Evolutionary conservation across 1,140 invertebrate species (phyloP).

Genomic region (Camponotus vicinus): DNA sequence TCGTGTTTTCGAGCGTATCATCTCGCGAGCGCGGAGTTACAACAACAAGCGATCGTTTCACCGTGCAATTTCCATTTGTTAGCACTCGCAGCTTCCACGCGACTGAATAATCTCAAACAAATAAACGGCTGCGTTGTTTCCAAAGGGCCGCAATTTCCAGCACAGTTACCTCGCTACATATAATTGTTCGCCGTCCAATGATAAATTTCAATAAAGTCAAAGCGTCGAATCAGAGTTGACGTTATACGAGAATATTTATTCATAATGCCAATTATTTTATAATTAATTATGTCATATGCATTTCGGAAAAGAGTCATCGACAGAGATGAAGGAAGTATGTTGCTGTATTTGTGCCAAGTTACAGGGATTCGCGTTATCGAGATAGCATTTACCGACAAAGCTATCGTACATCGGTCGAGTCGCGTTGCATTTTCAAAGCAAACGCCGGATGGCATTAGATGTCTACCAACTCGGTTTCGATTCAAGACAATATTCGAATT

Average conservation of each 20-base stretch:
- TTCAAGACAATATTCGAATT: not conserved
- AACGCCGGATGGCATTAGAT: constrained; percentile 34
- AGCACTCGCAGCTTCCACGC: not conserved
- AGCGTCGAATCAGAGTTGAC: not conserved
- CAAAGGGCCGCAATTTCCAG: constrained; percentile 6
- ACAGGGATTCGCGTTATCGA: constrained; percentile 59
- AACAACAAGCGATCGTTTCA: not conserved
- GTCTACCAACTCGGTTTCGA: not conserved
- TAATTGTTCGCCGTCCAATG: not conserved
- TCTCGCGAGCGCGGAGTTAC: not conserved
- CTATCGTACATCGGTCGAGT: not conserved
- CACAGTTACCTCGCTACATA: not conserved
- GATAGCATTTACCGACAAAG: constrained; percentile 16
- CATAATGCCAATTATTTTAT: not conserved
- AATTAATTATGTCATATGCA: not conserved
- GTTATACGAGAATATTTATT: not conserved
- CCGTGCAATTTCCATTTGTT: constrained; percentile 30
- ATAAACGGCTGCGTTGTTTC: constrained; percentile 26
- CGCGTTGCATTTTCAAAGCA: not conserved
- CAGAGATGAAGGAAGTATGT: not conserved
- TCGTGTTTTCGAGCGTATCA: not conserved
- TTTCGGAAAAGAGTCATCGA: not conserved
- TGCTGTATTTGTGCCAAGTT: not conserved
- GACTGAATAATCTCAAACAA: constrained; percentile 26
- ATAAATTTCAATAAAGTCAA: not conserved